Evolutionary conservation across 2,888 invertebrate genomes (phyloP).

Genomic region (Thyatira batis): DNA sequence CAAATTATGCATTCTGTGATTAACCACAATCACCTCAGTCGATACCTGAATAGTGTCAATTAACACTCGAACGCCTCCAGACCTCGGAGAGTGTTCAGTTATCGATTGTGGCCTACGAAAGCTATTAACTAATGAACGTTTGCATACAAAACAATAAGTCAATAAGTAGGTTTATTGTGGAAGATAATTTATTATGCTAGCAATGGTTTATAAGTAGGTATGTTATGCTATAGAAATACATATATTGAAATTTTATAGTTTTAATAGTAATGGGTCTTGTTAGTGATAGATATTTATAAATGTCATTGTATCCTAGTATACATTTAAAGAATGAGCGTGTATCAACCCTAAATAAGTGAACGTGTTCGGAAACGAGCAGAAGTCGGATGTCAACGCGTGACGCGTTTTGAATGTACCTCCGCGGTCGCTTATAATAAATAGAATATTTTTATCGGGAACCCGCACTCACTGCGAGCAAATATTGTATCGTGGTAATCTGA

Average conservation of each 20-base stretch:
- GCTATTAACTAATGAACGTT: background rate
- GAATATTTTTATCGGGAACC: conserved; percentile 78
- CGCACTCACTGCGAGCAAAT: conserved; percentile 72
- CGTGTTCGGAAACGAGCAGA: conserved; percentile 54
- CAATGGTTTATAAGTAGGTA: background rate
- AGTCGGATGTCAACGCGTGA: conserved; percentile 76
- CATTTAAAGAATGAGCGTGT: background rate
- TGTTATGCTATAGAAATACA: no score
- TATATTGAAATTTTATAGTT: no score
- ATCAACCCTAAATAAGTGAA: conserved; percentile 40
- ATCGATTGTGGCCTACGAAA: background rate
- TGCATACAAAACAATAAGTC: background rate
- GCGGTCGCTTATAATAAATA: conserved; percentile 72
- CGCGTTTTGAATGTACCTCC: conserved; percentile 71
- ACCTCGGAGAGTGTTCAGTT: background rate
- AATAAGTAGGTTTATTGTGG: no score
- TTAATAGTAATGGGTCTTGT: no score
- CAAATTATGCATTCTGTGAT: background rate
- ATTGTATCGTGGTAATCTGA: conserved; percentile 41
- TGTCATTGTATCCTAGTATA: no score
- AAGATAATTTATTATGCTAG: no score
- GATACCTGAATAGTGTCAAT: background rate
- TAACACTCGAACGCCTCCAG: background rate
- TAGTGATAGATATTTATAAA: no score
- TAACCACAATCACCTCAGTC: background rate